Base-by-base conservation (phyloP, 2,797 vertebrate genomes). In the Lithobates sylvaticus region DNA sequence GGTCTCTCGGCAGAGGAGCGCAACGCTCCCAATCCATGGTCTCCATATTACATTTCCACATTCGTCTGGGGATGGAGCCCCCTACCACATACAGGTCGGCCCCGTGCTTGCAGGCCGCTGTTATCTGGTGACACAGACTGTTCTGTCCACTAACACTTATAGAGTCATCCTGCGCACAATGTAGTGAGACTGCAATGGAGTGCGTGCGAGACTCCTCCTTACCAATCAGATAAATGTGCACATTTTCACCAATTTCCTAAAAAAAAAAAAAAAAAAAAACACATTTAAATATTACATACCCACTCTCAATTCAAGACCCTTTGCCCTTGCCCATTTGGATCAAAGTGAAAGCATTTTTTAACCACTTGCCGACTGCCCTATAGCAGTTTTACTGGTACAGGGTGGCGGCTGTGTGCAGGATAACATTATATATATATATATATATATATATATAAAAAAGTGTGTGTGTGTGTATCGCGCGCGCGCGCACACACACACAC, bases 1-100 rank as follows among this genome's bases (percentile, higher is more conserved):
- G 97, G 92, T 99, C 98, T 16, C 98, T 94, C 23, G 98, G 98
- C 85, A 99, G 92, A 0, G 98, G 98, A 2, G 98, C 98, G 3
- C 98, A 99, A 90, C 98, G 96, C 88, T 99, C 98, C 98, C 98
- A 99, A 96, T 99, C 98, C 95, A 99, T 97, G 0, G 98, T 98
- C 0, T 97, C 97, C 79, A 99, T 99, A 93, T 99, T 99, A 92
- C 98, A 99, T 89, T 99, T 99, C 98, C 98, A 99, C 98, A 99
- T 99, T 88, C 98, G 96, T 0, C 98, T 96, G 0, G 98, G 98
- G 75, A 99, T 99, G 72, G 98, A 99, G 36, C 98, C 98, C 0
- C 98, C 98, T 0, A 99, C 98, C 2, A 99, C 98, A 0, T 99
- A 99, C 9, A 99, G 94, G 93, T 99, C 98, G 0, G 96, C 94